These are phyloP conservation scores for Benthosema pterotum DNA, from an alignment of 2,797 vertebrate species.

Conservation along the genomic window DNA sequence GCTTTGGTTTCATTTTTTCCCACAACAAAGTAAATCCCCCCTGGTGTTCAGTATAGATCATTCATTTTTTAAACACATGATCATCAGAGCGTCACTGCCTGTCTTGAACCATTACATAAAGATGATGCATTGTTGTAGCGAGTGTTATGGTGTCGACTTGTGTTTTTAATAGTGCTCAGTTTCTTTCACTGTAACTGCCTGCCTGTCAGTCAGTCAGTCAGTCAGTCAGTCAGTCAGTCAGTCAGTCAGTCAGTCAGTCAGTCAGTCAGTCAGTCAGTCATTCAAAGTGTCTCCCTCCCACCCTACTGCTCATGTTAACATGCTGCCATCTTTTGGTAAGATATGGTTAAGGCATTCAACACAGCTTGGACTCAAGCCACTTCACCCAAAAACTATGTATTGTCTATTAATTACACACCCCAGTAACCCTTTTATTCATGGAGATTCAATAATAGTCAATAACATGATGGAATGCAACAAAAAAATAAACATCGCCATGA, in stretches of 20 bases:
- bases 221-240: not conserved
- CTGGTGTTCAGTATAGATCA: slow-evolving; percentile 1
- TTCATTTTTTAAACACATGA: not conserved
- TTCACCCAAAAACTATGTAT: no score
- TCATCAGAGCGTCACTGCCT: not conserved
- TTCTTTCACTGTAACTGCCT: not conserved
- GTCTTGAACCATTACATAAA: not conserved
- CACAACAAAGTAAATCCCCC: slow-evolving; percentile 31
- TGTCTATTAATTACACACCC: no score
- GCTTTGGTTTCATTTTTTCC: slow-evolving; percentile 46
- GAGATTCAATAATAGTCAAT: no score
- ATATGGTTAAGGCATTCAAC: slow-evolving; percentile 5
- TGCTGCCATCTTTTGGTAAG: slow-evolving; percentile 54
- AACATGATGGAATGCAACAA: no score
- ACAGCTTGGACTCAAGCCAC: not conserved
- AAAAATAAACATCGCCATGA: no score
- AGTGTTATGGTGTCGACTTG: no score
- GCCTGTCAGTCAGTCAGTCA: not conserved
- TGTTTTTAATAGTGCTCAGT: not conserved
- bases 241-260: no score
- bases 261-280: no score
- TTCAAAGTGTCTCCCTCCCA: not conserved
- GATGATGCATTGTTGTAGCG: no score
- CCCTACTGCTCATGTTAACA: slow-evolving; percentile 11
- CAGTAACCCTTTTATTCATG: no score